Base-by-base conservation (phyloP, 2,888 invertebrate species). In the Malacosoma neustria region DNA sequence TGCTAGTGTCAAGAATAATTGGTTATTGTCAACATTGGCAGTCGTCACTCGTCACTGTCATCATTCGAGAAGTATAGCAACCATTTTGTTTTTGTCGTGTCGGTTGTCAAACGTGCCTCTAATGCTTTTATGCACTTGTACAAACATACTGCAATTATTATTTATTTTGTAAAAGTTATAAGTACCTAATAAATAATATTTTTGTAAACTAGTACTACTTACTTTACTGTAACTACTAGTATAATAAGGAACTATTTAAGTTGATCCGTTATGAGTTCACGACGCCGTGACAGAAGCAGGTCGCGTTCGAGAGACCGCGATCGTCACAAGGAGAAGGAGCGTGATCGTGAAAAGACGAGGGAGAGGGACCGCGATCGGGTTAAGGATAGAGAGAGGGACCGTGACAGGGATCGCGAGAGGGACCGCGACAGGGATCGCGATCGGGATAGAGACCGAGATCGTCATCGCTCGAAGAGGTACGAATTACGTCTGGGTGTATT, bases 211-310 rank as follows among this genome's bases (percentile, higher is more conserved):
- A n/a, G n/a, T n/a, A n/a, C n/a, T n/a, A n/a, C n/a, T n/a, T n/a
- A n/a, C n/a, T n/a, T n/a, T n/a, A n/a, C n/a, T n/a, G n/a, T n/a
- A n/a, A n/a, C n/a, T n/a, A n/a, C n/a, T n/a, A n/a, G n/a, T n/a
- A n/a, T n/a, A n/a, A n/a, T n/a, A n/a, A n/a, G n/a, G n/a, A n/a
- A n/a, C n/a, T n/a, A n/a, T n/a, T n/a, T n/a, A n/a, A n/a, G n/a
- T n/a, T n/a, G n/a, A n/a, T n/a, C n/a, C 11, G 45, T 34, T 39
- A 89, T 89, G 89, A 87, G 88, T 53, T 88, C 88, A 11, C 72
- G 87, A 37, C 87, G 87, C 51, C 80, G 87, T 13, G 87, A 87
- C 42, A 70, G 85, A 42, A 86, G 87, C 54, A 72, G 87, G 14
- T 86, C 86, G 12, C 67, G 85, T 39, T 81, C 82, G 30, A 60